Base-by-base conservation (phyloP, 2,888 invertebrate species). In the Belgica antarctica region DNA sequence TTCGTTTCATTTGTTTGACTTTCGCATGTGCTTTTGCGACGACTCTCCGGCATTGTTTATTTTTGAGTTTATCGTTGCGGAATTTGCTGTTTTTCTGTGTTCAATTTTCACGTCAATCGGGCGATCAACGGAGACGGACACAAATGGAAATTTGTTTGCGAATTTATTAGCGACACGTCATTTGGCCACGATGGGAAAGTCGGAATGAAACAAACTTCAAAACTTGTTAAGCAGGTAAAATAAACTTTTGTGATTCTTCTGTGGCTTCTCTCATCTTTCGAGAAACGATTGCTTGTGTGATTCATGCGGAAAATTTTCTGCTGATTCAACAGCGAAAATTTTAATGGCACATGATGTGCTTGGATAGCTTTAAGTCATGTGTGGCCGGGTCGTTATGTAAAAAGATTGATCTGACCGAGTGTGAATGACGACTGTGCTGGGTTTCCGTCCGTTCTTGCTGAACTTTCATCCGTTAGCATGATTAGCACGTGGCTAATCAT, bases 11-110 rank as follows among this genome's bases (percentile, higher is more conserved):
- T 65, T 65, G 28, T 65, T 65, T 65, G 46, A 65, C 41, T 65
- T 47, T 65, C 47, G 65, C 47, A 65, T 65, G 47, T 65, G 65
- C 65, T 65, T 46, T 25, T 59, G 59, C 59, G 27, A 24, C 25
- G 59, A n/a, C 22, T 59, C 27, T 27, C 59, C 3, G 59, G 12
- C 8, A 25, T 59, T 59, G 59, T 59, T 59, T 59, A 59, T 59
- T 59, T 52, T 59, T 59, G 25, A 59, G 59, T 59, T 59, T 59
- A 59, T 59, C 25, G 59, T 59, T 59, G 59, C 27, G 59, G 59
- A 59, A 27, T 27, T 59, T 15, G n/a, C 27, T 27, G 19, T 46
- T 46, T 12, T 46, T 17, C 15, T 46, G 5, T 46, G 46, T 17
- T 31, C 34, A n/a, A n/a, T n/a, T n/a, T n/a, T n/a, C n/a, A n/a